phyloP scores from a whole-genome alignment of 2,888 invertebrate species.

The Conistra vaccinii region DNA sequence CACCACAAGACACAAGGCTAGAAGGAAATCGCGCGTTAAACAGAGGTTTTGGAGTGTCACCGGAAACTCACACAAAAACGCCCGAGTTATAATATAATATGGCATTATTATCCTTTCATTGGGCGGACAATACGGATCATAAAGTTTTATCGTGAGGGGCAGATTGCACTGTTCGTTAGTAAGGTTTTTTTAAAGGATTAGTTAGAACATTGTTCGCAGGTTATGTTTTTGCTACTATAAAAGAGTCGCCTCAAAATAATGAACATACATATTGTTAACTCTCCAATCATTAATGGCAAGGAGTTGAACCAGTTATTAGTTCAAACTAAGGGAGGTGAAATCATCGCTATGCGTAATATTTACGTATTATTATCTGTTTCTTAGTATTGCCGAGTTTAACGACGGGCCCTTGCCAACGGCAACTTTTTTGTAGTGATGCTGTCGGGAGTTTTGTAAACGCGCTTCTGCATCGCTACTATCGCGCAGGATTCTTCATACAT shows the following conservation, averaged over 20 bases:
- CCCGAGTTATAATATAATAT: conserved; percentile 70
- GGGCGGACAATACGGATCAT: conserved; percentile 82
- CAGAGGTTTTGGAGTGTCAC: conserved; percentile 59
- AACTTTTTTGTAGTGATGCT: too few species aligned
- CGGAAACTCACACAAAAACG: conserved; percentile 61
- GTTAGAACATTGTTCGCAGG: not conserved
- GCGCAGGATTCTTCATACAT: too few species aligned
- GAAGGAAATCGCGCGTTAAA: conserved; percentile 60
- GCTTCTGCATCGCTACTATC: too few species aligned
- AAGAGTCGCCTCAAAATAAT: not conserved
- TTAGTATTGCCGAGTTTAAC: not conserved
- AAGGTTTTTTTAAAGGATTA: conserved; percentile 4
- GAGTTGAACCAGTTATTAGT: not conserved
- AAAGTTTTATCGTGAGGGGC: conserved; percentile 79
- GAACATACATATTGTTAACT: not conserved
- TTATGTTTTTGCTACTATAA: conserved; percentile 1
- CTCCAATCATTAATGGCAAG: not conserved
- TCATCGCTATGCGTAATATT: not conserved
- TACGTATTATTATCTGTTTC: not conserved
- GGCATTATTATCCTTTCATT: conserved; percentile 81
- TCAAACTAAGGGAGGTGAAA: not conserved
- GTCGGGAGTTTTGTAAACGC: too few species aligned
- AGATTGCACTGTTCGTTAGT: conserved; percentile 53
- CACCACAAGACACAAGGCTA: not conserved
- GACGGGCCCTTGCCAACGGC: too few species aligned